Evolutionary conservation across 2,888 invertebrate species (phyloP), one percentile per base, ranked within the genome.

Genomic region (Limenitis camilla): DNA sequence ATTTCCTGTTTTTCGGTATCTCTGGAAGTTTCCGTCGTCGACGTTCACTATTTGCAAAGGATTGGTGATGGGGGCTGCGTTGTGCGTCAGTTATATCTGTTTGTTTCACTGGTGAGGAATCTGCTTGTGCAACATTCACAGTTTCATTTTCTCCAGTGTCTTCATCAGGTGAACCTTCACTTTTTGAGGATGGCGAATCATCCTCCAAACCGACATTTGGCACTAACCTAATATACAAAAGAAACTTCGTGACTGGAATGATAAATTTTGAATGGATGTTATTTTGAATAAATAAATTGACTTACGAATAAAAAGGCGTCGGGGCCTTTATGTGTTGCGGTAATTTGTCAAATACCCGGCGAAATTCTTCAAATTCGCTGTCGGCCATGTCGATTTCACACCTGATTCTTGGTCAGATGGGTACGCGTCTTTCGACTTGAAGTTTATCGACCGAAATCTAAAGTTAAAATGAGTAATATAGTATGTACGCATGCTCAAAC

Each of bases 281-380:
- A 5, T 10, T 45, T 41, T 42, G 44, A 57, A 49, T 31, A 10
- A 33, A 59, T 61, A 62, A 40, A 39, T 66, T 52, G 65, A 92
- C 96, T 96, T 90, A 96, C 96, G 95, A 95, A 83, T 96, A 96
- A 85, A 94, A 95, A 53, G 94, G 93, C 65, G 94, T 91, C 49
- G 95, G 92, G 46, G 92, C 92, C 76, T 92, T 93, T 62, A 92
- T 91, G 70, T 93, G 92, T 75, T 93, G 93, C 55, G 94, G 93
- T 77, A 94, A 88, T 84, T 92, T 91, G 71, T 95, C 94, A 81
- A 95, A 96, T 78, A 92, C 92, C 71, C 93, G 92, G 71, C 93
- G 93, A 89, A 96, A 96, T 90, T 96, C 95, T 86, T 96, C 96
- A 88, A 95, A 96, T 87, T 96, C 96, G 80, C 92, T 93, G 90